phyloP scores from a whole-genome alignment of 2,113 vertebrate genomes.

The Tetrao urogallus region DNA sequence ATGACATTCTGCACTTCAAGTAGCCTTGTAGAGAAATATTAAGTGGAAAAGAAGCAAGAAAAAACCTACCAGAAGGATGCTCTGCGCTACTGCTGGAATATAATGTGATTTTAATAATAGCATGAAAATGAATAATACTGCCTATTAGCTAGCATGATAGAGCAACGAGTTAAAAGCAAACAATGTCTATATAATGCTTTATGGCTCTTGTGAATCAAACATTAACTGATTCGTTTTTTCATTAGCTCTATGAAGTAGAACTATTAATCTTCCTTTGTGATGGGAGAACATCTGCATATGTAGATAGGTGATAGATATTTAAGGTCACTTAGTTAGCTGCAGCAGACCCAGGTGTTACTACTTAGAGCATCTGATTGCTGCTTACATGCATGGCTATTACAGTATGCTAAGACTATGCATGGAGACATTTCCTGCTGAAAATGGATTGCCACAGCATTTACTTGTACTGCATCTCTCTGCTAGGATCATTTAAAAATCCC shows the following conservation, averaged over 20 bases:
- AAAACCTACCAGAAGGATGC: neutral
- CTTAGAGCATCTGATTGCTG: neutral
- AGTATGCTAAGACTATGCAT: neutral
- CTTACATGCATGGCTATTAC: neutral
- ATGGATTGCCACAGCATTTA: neutral
- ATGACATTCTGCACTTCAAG: neutral
- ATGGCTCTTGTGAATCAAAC: conserved; percentile 10
- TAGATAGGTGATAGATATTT: conserved; percentile 18
- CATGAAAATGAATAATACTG: conserved; percentile 2
- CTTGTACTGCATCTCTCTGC: neutral
- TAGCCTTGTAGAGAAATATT: neutral
- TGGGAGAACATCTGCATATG: conserved; percentile 14
- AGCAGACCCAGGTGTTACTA: neutral
- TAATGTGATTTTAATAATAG: conserved; percentile 8
- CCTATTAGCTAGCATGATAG: conserved; percentile 19
- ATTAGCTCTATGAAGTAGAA: conserved; percentile 40
- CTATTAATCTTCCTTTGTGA: conserved; percentile 51
- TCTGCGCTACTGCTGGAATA: neutral
- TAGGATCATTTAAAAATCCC: neutral
- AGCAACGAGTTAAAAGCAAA: conserved; percentile 43
- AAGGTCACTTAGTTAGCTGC: conserved; percentile 33
- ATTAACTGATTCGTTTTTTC: conserved; percentile 43
- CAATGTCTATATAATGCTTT: conserved; percentile 23
- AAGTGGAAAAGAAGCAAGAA: neutral
- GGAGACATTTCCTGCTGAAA: neutral